Base-by-base conservation (phyloP, 2,888 invertebrate genomes). In the Orchesellides sinensis region DNA sequence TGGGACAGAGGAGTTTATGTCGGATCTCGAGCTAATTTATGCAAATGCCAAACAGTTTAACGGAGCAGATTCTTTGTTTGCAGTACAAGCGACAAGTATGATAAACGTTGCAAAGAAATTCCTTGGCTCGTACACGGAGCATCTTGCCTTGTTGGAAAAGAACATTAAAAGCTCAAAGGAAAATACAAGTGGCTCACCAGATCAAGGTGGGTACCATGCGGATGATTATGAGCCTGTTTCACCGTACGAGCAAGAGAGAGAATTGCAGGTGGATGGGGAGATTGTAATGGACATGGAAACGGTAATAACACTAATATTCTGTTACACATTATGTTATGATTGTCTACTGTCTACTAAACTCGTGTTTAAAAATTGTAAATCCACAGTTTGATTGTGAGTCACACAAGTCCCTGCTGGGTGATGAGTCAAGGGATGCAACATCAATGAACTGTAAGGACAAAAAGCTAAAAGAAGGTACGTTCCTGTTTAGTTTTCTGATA, bases 41-140 rank as follows among this genome's bases (percentile, higher is more conserved):
- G 93, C 94, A 88, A 99, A 99, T 91, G 96, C 98, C 89, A 93
- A 94, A 81, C 92, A 94, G 47, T 99, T 98, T 90, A 99, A 99
- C 90, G 98, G 98, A 0, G 93, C 93, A 66, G 95, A 96, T 75
- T 97, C 97, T 0, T 93, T 94, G 52, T 96, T 95, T 89, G 97
- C 98, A 0, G 92, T 94, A 85, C 96, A 97, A 89, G 98, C 98
- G 0, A 94, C 95, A 89, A 92, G 93, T 75, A 92, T 99, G 85
- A 91, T 96, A 0, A 94, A 94, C 85, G 93, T 94, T 32, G 94
- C 95, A 25, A 93, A 89, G 47, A 89, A 89, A 8, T 89, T 89
- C 25, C 84, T 92, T 1, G 88, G 87, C n/a, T 89, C 89, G 83
- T 89, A 89, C 23, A 74, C 82, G 17, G 85, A 86, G 12, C 84